Percentiles rank a stretch among this genome's conserved stretches.
These are phyloP conservation scores for Gallinago paraguaiae DNA, from an alignment of 2,113 vertebrate genomes.

Conservation along the genomic window DNA sequence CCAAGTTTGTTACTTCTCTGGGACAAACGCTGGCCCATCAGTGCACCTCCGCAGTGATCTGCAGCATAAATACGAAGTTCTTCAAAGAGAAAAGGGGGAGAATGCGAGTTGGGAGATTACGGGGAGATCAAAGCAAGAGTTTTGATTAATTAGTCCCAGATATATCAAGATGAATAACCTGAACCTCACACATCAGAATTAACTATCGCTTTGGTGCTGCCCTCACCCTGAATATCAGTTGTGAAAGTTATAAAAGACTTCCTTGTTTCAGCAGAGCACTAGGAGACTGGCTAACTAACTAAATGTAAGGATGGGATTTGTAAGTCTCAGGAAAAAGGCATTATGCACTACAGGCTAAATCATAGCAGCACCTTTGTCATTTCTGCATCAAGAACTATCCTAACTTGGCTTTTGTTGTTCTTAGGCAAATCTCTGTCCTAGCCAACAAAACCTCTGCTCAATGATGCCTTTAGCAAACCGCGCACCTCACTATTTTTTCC, in stretches of 20 bases:
- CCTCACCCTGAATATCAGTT: background rate
- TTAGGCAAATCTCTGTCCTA: background rate
- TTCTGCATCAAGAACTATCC: background rate
- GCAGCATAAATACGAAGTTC: background rate
- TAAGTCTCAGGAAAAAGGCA: background rate
- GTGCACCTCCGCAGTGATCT: background rate
- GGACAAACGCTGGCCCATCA: background rate
- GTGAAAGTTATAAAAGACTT: background rate
- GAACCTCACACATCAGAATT: background rate
- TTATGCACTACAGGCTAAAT: background rate
- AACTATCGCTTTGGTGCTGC: background rate
- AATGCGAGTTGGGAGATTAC: background rate
- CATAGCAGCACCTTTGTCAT: background rate
- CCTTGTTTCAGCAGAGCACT: background rate
- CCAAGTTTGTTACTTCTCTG: background rate
- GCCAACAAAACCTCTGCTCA: background rate
- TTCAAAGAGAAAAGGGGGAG: background rate
- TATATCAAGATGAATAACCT: background rate
- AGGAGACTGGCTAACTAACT: background rate
- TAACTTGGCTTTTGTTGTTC: background rate
- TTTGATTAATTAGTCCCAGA: constrained; percentile 30
- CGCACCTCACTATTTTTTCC: background rate
- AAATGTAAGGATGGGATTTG: background rate
- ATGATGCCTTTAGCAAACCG: background rate
- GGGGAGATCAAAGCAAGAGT: background rate